Percentiles rank a stretch among this genome's conserved stretches.
Conservation (phyloP, 2,113 vertebrate genomes). For the Xiphophorus hellerii region DNA sequence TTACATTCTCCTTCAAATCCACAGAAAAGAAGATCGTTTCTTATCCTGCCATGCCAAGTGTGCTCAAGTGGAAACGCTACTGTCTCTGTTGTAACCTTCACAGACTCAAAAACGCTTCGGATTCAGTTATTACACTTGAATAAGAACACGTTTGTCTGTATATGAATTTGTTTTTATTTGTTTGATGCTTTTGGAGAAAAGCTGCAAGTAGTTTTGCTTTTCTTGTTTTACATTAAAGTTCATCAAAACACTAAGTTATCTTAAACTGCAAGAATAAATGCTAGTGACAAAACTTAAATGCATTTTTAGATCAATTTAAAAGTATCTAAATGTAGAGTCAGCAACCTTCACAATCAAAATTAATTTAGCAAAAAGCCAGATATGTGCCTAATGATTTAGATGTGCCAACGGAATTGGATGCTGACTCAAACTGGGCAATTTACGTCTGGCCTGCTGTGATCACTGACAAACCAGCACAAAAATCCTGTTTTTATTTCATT, state of each 20-base stretch:
- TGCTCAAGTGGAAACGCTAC: constrained; percentile 17
- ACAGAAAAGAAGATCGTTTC: constrained; percentile 61
- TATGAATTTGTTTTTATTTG: background rate
- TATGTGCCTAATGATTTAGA: background rate
- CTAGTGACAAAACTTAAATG: background rate
- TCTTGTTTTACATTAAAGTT: background rate
- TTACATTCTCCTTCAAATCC: constrained; percentile 71
- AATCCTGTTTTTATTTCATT: background rate
- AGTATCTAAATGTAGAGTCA: background rate
- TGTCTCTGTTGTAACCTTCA: constrained; percentile 1
- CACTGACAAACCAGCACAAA: background rate
- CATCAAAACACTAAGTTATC: background rate
- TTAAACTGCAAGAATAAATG: background rate
- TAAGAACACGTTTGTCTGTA: background rate
- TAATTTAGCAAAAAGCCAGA: background rate
- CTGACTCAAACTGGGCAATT: background rate
- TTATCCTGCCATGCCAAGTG: constrained; percentile 23
- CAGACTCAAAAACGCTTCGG: constrained; percentile 2
- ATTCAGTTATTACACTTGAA: constrained; percentile 3
- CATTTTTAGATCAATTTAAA: background rate
- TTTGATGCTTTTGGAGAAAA: background rate
- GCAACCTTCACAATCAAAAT: background rate
- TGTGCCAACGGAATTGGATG: background rate
- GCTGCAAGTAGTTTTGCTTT: background rate
- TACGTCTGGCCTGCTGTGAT: background rate